Evolutionary conservation across 1,140 invertebrate species (phyloP).

Genomic region (Hyposmocoma kahamanoa): DNA sequence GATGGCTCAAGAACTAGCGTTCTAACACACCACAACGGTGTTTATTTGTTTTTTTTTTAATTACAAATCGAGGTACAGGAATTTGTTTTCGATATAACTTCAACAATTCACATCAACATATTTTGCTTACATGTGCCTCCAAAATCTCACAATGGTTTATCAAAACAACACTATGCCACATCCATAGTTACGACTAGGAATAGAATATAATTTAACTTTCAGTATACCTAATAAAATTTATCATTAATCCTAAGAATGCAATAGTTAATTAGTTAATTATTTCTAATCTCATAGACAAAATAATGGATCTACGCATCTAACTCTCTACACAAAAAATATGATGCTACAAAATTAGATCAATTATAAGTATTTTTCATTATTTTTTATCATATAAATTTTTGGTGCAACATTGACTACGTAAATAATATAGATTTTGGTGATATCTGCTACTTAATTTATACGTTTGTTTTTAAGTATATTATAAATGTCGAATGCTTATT

Average conservation of each 20-base stretch:
- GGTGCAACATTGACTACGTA: not conserved
- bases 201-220: too few species aligned
- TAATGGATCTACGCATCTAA: not conserved
- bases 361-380: not conserved
- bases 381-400: too few species aligned
- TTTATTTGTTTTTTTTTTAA: constrained; percentile 32
- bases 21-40: constrained; percentile 61
- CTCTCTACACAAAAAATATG: not conserved
- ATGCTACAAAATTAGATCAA: not conserved
- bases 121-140: constrained; percentile 51
- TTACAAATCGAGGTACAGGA: not conserved
- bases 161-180: constrained; percentile 43
- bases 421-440: not conserved
- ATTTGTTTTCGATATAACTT: not conserved
- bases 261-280: not conserved
- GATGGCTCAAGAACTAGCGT: constrained; percentile 68
- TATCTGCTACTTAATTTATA: too few species aligned
- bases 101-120: not conserved
- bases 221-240: not conserved
- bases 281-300: constrained; percentile 1
- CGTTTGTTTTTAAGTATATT: too few species aligned
- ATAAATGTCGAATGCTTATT: too few species aligned
- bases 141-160: constrained; percentile 44
- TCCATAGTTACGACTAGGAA: constrained; percentile 14
- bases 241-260: not conserved